Percentiles rank a stretch among this genome's conserved stretches.
Conservation (phyloP, 2,888 invertebrate genomes). For the Andrena minutula region DNA sequence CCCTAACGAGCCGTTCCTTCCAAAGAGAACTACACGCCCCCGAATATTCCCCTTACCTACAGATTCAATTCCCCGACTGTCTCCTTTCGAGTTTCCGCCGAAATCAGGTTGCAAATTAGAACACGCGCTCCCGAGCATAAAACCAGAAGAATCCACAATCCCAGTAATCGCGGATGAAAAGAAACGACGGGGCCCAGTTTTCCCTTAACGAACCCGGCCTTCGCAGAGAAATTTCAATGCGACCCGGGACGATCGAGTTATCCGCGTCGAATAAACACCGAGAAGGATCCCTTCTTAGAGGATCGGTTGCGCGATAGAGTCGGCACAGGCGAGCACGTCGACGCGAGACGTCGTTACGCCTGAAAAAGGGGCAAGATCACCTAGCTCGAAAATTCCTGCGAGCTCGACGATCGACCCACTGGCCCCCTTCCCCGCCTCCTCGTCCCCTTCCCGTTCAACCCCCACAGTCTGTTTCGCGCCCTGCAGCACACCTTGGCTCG, state of each 20-base stretch:
- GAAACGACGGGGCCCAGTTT: not conserved
- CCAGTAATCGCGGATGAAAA: slow-evolving; percentile 3
- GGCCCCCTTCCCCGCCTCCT: slow-evolving; percentile 36
- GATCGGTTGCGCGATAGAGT: not conserved
- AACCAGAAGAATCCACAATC: slow-evolving; percentile 20
- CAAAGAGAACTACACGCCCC: not conserved
- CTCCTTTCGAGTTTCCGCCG: not conserved
- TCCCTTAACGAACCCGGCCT: slow-evolving; percentile 19
- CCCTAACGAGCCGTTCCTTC: too few species aligned
- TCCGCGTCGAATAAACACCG: slow-evolving; percentile 8
- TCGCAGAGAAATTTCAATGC: slow-evolving; percentile 23
- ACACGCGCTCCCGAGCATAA: not conserved
- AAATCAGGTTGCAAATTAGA: slow-evolving; percentile 6
- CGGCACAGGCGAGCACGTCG: slow-evolving; percentile 7
- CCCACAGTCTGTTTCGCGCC: slow-evolving; percentile 9
- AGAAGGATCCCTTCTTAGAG: not conserved
- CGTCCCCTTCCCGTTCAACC: slow-evolving; percentile 29
- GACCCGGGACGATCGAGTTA: not conserved
- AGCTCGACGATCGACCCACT: slow-evolving; percentile 52
- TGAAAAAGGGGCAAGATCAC: slow-evolving; percentile 24
- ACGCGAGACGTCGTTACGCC: slow-evolving; percentile 12
- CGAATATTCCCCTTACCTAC: not conserved
- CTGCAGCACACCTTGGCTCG: slow-evolving; percentile 13
- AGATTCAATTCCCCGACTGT: not conserved
- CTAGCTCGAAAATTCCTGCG: slow-evolving; percentile 22